Evolutionary conservation across 2,888 invertebrate species (phyloP).

Genomic region (Trichopoda pennipes): DNA sequence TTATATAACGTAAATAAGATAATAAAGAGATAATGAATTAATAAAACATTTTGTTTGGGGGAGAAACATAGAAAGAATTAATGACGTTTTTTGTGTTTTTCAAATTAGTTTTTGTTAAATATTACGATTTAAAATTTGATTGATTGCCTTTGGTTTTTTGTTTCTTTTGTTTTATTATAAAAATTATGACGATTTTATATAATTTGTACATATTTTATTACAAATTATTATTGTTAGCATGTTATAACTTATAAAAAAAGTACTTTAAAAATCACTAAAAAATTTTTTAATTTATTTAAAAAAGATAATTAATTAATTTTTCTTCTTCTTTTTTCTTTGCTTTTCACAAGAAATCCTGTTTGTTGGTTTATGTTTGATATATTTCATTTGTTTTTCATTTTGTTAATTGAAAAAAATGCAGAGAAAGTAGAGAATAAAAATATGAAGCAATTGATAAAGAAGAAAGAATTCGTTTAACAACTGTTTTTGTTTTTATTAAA

Average conservation of each 20-base stretch:
- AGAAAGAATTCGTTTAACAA: slow-evolving; percentile 73
- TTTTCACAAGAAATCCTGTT: slow-evolving; percentile 78
- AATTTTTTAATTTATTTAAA: neutral
- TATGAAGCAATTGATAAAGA: slow-evolving; percentile 78
- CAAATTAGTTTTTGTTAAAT: slow-evolving; percentile 31
- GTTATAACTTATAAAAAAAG: slow-evolving; percentile 71
- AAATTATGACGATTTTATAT: slow-evolving; percentile 58
- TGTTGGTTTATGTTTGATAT: slow-evolving; percentile 54
- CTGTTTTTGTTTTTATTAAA: slow-evolving; percentile 57
- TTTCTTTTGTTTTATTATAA: slow-evolving; percentile 42
- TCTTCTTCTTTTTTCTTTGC: slow-evolving; percentile 79
- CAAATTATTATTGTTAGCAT: slow-evolving; percentile 68
- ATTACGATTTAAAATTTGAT: slow-evolving; percentile 60
- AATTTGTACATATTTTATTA: slow-evolving; percentile 69
- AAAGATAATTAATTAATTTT: slow-evolving; percentile 68
- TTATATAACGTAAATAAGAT: slow-evolving; percentile 62
- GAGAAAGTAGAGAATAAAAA: slow-evolving; percentile 79
- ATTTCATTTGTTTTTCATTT: slow-evolving; percentile 50
- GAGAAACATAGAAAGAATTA: slow-evolving; percentile 64
- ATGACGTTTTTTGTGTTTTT: slow-evolving; percentile 47
- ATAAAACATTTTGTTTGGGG: slow-evolving; percentile 57
- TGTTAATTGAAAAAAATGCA: slow-evolving; percentile 73
- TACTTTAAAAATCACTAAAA: slow-evolving; percentile 58
- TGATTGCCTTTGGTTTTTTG: slow-evolving; percentile 39
- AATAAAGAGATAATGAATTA: slow-evolving; percentile 67